These are phyloP conservation scores for Cydia splendana DNA, from an alignment of 1,140 invertebrate genomes.

Conservation along the genomic window DNA sequence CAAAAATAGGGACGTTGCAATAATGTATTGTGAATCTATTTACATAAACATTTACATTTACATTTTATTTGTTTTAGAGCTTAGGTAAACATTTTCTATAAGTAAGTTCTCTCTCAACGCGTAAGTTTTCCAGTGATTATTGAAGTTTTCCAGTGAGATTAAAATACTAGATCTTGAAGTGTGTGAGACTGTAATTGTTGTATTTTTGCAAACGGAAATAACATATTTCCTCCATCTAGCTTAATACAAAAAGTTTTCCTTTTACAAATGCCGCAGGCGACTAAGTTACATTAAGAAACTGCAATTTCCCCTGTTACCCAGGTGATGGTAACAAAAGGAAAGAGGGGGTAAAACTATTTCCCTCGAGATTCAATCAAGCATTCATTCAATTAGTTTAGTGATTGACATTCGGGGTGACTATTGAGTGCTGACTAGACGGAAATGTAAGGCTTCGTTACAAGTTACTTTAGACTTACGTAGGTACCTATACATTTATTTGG, in stretches of 20 bases:
- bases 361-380: constrained; percentile 53
- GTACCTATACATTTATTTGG: not conserved
- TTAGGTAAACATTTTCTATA: no score
- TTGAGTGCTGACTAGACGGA: not conserved
- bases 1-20: no score
- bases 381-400: constrained; percentile 62
- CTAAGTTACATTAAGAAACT: constrained; percentile 17
- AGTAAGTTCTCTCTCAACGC: not conserved
- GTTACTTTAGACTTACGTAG: not conserved
- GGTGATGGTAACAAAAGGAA: constrained; percentile 35
- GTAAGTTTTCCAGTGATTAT: no score
- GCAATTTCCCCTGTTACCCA: constrained; percentile 21
- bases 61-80: no score
- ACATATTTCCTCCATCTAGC: not conserved
- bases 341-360: constrained; percentile 44
- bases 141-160: no score
- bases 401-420: constrained; percentile 43
- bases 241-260: not conserved
- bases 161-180: no score
- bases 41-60: no score
- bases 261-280: not conserved
- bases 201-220: not conserved
- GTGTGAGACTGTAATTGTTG: not conserved
- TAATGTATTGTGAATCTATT: no score
- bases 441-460: constrained; percentile 33